Evolutionary conservation across 2,888 invertebrate species (phyloP).

Genomic region (Noctua pronuba): DNA sequence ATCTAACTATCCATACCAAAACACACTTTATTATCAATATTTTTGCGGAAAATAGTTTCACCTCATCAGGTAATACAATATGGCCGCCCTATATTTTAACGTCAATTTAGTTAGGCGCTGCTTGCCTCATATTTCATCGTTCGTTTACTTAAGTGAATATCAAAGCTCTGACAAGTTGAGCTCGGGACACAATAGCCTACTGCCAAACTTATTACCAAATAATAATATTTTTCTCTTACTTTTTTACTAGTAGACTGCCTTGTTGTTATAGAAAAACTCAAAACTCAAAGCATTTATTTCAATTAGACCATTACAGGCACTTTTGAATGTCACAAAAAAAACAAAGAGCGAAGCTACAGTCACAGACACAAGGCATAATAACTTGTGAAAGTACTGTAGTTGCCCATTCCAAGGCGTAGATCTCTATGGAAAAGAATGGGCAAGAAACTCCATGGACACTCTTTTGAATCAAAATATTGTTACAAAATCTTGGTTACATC

Average conservation of each 20-base stretch:
- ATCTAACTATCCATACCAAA: background rate
- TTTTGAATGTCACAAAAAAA: too few species aligned
- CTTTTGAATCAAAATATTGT: too few species aligned
- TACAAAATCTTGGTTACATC: too few species aligned
- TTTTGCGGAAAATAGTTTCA: slow-evolving; percentile 3
- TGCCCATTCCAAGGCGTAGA: too few species aligned
- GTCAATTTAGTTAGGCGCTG: slow-evolving; percentile 29
- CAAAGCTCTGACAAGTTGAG: slow-evolving; percentile 29
- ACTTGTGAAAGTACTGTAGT: too few species aligned
- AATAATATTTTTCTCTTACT: background rate
- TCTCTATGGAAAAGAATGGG: too few species aligned
- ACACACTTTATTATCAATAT: background rate
- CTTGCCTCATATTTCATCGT: slow-evolving; percentile 46
- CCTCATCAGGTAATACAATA: background rate
- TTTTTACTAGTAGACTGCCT: background rate
- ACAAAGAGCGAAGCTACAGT: too few species aligned
- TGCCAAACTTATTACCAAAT: slow-evolving; percentile 11
- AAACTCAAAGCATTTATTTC: too few species aligned
- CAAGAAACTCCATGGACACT: too few species aligned
- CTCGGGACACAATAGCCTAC: slow-evolving; percentile 16
- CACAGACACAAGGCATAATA: too few species aligned
- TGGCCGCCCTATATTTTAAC: slow-evolving; percentile 25
- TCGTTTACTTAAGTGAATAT: slow-evolving; percentile 20
- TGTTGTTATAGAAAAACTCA: too few species aligned
- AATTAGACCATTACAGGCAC: too few species aligned